Base-by-base conservation (phyloP, 2,113 vertebrate species). In the Amphiprion ocellaris region DNA sequence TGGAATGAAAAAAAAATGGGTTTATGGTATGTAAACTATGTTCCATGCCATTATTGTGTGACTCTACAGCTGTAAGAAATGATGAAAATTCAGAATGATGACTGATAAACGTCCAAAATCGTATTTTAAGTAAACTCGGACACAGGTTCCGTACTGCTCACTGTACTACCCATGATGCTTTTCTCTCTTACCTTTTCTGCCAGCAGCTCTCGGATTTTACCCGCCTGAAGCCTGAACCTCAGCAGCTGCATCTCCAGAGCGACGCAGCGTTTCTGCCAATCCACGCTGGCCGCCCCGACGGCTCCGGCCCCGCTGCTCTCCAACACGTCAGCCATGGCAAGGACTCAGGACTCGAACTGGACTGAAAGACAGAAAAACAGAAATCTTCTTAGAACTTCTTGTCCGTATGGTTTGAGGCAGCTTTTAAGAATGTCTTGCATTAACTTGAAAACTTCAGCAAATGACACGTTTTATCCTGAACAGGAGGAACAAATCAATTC, bases 261-360 rank as follows among this genome's bases (percentile, higher is more conserved):
- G 5, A 96, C 77, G 81, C 96, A 97, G 69, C 95, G 92, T 53
- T 97, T 96, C 82, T 97, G 96, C 97, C 96, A 97, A 77, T 97
- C 95, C 86, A 94, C 91, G 62, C 68, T 65, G 60, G 87, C 77
- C 16, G 77, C 58, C 17, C 81, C 88, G 16, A 86, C 82, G 0
- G 74, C 76, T 68, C 85, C 91, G 4, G 79, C 78, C 26, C 69
- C 92, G 47, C 91, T 80, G 16, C 91, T 93, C 75, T 96, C 96
- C 89, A 94, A 76, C 71, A 95, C 81, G 74, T 88, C 88, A 49
- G 89, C 91, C 96, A 97, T 94, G 93, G 84, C 75, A 71, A 89
- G 53, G 88, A 62, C 69, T 92, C 79, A 52, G 68, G 44, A 63
- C 70, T 82, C 69, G 14, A 69, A 68, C 73, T 53, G 53, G 28